Evolutionary conservation across 1,140 invertebrate genomes (phyloP).

Genomic region (Antheraea pernyi): DNA sequence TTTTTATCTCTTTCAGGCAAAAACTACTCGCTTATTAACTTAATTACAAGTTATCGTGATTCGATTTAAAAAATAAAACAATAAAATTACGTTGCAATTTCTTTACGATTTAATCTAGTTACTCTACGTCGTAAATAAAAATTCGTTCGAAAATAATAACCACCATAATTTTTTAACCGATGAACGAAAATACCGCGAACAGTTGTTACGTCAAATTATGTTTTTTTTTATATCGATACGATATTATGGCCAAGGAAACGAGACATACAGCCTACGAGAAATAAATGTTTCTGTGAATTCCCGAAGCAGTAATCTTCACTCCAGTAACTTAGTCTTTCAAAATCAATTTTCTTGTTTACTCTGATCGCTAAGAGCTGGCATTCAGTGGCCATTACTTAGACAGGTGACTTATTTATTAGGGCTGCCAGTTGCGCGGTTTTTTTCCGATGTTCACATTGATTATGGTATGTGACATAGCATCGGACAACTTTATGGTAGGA

Average conservation of each 20-base stretch:
- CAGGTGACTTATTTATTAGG: constrained; percentile 6
- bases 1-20: no score
- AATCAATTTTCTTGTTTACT: constrained; percentile 74
- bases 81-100: neutral
- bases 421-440: neutral
- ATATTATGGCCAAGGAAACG: neutral
- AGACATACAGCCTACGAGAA: neutral
- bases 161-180: neutral
- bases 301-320: constrained; percentile 1
- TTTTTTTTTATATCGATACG: neutral
- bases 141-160: neutral
- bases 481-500: constrained; percentile 2
- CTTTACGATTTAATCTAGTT: neutral
- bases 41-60: neutral
- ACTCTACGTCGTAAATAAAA: neutral
- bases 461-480: constrained; percentile 4
- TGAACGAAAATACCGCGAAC: neutral
- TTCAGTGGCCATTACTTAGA: constrained; percentile 53
- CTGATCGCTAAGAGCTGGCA: constrained; percentile 45
- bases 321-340: constrained; percentile 38
- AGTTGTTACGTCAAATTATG: neutral
- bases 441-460: constrained; percentile 1
- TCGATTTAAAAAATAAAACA: neutral
- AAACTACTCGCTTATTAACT: neutral
- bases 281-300: constrained; percentile 12